Conservation (phyloP, 2,888 invertebrate genomes). For the Pecten maximus region DNA sequence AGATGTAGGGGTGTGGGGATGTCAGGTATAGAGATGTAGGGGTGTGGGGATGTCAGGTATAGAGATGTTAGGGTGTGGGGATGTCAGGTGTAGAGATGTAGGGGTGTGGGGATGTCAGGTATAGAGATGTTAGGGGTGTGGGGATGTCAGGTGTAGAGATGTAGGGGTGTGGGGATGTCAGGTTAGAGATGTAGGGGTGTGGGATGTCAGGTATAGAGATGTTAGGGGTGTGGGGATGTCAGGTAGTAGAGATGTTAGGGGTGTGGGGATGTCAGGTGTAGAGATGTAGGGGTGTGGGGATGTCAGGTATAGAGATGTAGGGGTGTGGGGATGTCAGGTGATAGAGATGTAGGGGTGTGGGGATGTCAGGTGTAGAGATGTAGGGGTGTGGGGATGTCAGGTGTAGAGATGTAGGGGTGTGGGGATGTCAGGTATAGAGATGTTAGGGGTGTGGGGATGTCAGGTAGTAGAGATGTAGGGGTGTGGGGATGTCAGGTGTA, state of each 20-base stretch:
- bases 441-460: background rate
- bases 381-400: background rate
- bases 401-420: background rate
- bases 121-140: too few species aligned
- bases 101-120: background rate
- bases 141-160: too few species aligned
- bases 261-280: background rate
- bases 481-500: background rate
- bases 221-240: background rate
- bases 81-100: background rate
- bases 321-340: background rate
- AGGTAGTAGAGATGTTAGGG: background rate
- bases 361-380: background rate
- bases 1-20: too few species aligned
- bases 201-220: background rate
- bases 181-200: too few species aligned
- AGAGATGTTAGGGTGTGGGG: background rate
- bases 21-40: too few species aligned
- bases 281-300: background rate
- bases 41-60: too few species aligned
- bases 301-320: background rate
- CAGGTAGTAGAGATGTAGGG: background rate
- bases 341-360: background rate
- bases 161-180: too few species aligned
- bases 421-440: background rate